Conservation (phyloP, 2,797 vertebrate species). For the Harpagifer antarcticus region DNA sequence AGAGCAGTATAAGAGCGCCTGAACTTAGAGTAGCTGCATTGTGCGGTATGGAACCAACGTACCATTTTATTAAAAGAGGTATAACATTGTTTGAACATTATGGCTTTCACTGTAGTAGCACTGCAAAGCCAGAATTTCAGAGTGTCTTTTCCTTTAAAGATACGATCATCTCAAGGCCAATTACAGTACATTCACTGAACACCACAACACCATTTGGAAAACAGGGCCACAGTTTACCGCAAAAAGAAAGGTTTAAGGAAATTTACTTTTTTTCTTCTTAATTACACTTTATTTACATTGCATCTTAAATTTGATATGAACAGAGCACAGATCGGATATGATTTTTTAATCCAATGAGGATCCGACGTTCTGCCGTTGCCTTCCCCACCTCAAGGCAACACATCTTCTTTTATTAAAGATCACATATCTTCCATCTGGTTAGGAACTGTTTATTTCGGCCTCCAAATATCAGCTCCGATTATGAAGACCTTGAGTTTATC, state of each 20-base stretch:
- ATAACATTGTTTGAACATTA: background rate
- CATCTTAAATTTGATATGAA: background rate
- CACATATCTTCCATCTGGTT: background rate
- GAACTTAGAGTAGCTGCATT: background rate
- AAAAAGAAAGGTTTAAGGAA: background rate
- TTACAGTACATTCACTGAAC: background rate
- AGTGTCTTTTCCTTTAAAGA: background rate
- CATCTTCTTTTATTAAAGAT: background rate
- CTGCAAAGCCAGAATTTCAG: background rate
- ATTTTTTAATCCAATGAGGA: background rate
- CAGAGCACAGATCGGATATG: background rate
- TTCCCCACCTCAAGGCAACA: background rate
- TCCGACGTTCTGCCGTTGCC: background rate
- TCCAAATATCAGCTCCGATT: slow-evolving; percentile 8
- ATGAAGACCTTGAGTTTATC: slow-evolving; percentile 51
- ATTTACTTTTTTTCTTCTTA: background rate
- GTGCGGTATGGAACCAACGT: background rate
- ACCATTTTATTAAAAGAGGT: background rate
- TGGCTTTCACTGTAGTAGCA: background rate
- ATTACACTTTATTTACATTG: background rate
- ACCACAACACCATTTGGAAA: no score
- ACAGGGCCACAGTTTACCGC: background rate
- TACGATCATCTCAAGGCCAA: background rate
- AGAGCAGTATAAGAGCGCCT: background rate
- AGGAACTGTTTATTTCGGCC: background rate